These are phyloP conservation scores for Hystrix brachyura DNA, from an alignment of 2,113 vertebrate species.

Conservation along the genomic window DNA sequence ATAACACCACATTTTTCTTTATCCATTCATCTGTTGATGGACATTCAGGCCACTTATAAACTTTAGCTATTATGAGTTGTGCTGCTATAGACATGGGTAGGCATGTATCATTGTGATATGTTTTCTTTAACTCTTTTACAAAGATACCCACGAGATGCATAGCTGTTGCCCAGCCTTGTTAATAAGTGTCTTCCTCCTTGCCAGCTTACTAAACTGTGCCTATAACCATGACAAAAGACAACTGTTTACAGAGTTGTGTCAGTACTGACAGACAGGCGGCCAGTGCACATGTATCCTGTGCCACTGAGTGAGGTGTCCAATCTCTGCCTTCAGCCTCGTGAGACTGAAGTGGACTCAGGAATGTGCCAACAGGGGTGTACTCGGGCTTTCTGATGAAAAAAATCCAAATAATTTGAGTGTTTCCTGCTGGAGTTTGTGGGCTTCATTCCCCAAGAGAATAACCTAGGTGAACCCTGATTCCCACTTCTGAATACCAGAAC, in stretches of 20 bases:
- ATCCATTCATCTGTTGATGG: background rate
- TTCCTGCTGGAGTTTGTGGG: background rate
- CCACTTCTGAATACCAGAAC: background rate
- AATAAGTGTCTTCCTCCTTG: background rate
- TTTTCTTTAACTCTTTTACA: background rate
- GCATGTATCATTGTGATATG: background rate
- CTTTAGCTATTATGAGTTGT: background rate
- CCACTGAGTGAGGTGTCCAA: background rate
- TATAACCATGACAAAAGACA: background rate
- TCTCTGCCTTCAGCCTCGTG: background rate
- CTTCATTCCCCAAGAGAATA: conserved; percentile 11
- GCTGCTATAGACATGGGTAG: background rate
- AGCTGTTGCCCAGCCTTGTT: background rate
- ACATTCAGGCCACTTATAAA: background rate
- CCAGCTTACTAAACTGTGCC: background rate
- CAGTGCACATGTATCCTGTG: background rate
- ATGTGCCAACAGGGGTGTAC: background rate
- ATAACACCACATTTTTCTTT: background rate
- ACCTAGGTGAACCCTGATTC: background rate
- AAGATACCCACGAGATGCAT: background rate
- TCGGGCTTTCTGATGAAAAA: background rate
- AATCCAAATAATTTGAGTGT: background rate
- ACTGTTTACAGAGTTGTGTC: background rate
- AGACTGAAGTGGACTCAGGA: background rate
- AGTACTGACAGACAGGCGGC: background rate